These are phyloP conservation scores for Erpornis zantholeuca DNA, from an alignment of 2,113 vertebrate species.

Conservation along the genomic window DNA sequence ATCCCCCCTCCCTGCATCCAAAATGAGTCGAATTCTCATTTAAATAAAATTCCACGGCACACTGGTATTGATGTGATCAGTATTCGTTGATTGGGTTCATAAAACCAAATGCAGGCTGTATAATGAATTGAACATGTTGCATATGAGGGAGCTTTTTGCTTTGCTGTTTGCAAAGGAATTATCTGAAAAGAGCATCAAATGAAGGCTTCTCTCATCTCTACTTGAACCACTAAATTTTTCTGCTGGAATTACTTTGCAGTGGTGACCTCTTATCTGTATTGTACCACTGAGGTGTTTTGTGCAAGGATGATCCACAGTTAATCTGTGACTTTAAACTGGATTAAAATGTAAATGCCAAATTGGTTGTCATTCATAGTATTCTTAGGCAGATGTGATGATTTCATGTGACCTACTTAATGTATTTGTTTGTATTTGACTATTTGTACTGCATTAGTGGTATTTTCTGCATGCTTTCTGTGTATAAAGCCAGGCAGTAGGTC, in stretches of 20 bases:
- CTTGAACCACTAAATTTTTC: not conserved
- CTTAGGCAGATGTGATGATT: not conserved
- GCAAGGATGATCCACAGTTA: not conserved
- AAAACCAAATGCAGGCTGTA: conserved; percentile 11
- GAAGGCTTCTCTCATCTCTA: not conserved
- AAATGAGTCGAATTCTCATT: conserved; percentile 27
- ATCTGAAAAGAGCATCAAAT: not conserved
- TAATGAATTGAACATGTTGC: not conserved
- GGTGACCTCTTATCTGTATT: not conserved
- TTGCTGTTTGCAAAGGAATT: conserved; percentile 3
- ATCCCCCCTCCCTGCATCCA: conserved; percentile 1
- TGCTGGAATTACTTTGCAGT: not conserved
- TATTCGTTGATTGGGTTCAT: conserved; percentile 38
- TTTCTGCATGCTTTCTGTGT: not conserved
- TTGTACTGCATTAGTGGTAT: not conserved
- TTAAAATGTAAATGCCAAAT: conserved; percentile 24
- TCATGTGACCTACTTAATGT: not conserved
- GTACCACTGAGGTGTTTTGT: not conserved
- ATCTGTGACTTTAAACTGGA: conserved; percentile 17
- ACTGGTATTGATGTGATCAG: conserved; percentile 40
- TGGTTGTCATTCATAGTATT: not conserved
- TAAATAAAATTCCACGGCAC: conserved; percentile 48
- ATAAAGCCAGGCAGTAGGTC: not conserved
- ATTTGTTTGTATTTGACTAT: not conserved
- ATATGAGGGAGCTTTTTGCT: not conserved